Percentiles rank a stretch among this genome's conserved stretches.
phyloP scores from a whole-genome alignment of 2,888 invertebrate genomes.

The Acanthosepion pharaonis region DNA sequence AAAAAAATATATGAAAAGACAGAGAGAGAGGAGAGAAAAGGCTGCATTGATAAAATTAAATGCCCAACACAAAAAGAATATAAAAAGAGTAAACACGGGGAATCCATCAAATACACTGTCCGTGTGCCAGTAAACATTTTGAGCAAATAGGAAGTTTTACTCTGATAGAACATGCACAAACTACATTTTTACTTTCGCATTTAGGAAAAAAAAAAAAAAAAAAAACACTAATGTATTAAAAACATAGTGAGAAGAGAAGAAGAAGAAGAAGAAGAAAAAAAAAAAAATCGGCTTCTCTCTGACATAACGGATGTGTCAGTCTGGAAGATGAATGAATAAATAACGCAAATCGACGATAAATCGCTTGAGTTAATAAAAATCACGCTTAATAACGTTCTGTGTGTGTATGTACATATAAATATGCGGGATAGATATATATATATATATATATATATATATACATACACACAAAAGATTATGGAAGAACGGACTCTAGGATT shows the following conservation, averaged over 20 bases:
- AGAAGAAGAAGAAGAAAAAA: background rate
- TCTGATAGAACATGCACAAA: background rate
- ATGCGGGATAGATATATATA: background rate
- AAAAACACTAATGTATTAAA: background rate
- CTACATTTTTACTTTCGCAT: background rate
- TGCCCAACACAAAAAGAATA: background rate
- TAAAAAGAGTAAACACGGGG: background rate
- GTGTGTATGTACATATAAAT: background rate
- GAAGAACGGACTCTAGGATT: background rate
- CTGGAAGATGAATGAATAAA: background rate
- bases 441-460: background rate
- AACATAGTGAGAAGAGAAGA: background rate
- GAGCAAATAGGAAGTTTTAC: background rate
- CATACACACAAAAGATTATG: background rate
- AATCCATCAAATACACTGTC: background rate
- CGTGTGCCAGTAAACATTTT: background rate
- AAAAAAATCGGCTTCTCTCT: background rate
- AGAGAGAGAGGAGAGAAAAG: background rate
- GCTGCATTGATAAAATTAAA: background rate
- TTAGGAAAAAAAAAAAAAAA: background rate
- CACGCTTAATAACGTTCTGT: background rate
- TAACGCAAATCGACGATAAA: slow-evolving; percentile 35
- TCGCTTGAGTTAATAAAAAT: background rate
- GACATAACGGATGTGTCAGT: background rate
- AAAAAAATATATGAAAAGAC: background rate